Base-by-base conservation (phyloP, 2,113 vertebrate species). In the Anhinga anhinga region DNA sequence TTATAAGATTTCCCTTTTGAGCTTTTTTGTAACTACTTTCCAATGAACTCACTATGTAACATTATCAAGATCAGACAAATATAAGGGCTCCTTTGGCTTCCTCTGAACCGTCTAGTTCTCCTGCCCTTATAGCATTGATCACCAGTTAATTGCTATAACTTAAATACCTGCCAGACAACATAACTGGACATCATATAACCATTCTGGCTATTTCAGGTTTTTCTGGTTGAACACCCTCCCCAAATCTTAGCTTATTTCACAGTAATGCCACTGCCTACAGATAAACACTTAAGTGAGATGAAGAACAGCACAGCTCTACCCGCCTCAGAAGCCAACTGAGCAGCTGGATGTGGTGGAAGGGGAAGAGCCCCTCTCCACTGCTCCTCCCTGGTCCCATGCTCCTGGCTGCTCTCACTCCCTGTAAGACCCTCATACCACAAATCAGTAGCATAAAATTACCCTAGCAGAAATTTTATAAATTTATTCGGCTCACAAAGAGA, bases 351-450 rank as follows among this genome's bases (percentile, higher is more conserved):
- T 4, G 15, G 52, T 29, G 15, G 11, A 53, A 65, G 17, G 1
- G 11, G 13, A 15, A 82, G 1, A 58, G 38, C 3, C 17, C 3
- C 4, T 16, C 20, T 70, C 27, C 9, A 47, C 1, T 3, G 4
- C 25, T 58, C 6, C 23, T 50, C 23, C 15, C 20, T 21, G 9
- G 21, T 36, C 27, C 19, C 21, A 34, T 3, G 9, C 13, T 61
- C 13, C 44, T 26, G 16, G 16, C 30, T 50, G 38, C 58, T 42
- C 9, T 32, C 10, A 44, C 10, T 36, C 0, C 0, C 19, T 53
- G 8, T 23, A 42, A 82, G 7, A 58, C 15, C 2, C 13, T 56
- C 10, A 14, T 34, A 52, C 11, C 32, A 29, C 30, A 49, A 55
- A 53, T 5, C 12, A 63, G 25, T 1, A 66, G n/a, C 4, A 63